These are phyloP conservation scores for Cydia fagiglandana DNA, from an alignment of 1,140 invertebrate genomes.

Conservation along the genomic window DNA sequence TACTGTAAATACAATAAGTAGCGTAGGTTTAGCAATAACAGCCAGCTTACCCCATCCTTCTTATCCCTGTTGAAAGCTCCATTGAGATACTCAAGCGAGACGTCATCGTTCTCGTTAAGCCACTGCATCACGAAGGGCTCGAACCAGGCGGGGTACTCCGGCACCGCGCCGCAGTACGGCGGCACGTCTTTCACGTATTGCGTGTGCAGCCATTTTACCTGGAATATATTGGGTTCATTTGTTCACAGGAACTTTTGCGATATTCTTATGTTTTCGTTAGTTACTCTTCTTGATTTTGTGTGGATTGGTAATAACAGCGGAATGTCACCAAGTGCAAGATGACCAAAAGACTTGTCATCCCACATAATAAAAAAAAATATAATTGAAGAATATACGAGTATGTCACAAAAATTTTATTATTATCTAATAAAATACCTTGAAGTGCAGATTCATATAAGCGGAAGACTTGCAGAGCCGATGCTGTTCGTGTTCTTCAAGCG, in stretches of 20 bases:
- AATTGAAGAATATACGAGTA: too few relatives aligned
- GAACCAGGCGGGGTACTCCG: conserved; percentile 99
- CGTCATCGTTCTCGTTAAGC: conserved; percentile 99
- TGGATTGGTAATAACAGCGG: too few relatives aligned
- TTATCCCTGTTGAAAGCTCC: conserved; percentile 99
- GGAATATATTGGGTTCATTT: conserved; percentile 18
- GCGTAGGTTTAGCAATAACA: too few relatives aligned
- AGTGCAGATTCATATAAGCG: conserved; percentile 99
- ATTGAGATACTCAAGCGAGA: conserved; percentile 98
- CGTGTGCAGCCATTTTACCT: conserved; percentile 98
- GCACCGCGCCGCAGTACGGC: conserved; percentile 95
- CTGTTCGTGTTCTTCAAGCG: conserved; percentile 98
- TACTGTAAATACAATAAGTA: too few relatives aligned
- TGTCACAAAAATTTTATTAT: too few relatives aligned
- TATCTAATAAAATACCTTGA: conserved; percentile 82
- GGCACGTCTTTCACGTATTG: conserved; percentile 99
- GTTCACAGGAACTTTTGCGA: neutral
- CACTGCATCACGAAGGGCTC: conserved; percentile 99
- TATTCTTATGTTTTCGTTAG: neutral
- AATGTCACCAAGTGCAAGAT: too few relatives aligned
- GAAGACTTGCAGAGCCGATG: conserved; percentile 97
- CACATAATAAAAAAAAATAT: too few relatives aligned
- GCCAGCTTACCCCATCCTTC: conserved; percentile 93
- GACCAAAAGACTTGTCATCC: too few relatives aligned
- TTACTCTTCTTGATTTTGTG: too few relatives aligned